These are phyloP conservation scores for Pygoscelis antarcticus DNA, from an alignment of 2,113 vertebrate species.

Conservation along the genomic window DNA sequence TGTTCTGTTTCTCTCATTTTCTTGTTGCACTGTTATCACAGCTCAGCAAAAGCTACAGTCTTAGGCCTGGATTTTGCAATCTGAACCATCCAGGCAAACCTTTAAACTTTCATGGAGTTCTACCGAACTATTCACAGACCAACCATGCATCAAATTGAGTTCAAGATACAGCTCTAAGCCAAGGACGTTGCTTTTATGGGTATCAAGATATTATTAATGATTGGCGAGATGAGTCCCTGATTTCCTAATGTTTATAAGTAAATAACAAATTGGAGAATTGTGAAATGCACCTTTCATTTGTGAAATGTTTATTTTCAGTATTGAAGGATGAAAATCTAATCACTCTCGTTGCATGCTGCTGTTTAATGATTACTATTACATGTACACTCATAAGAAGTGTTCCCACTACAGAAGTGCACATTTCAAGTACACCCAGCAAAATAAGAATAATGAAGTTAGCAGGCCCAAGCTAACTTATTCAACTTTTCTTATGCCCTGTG, in stretches of 20 bases:
- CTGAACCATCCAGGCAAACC: not conserved
- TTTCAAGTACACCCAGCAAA: not conserved
- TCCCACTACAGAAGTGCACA: not conserved
- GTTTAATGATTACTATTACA: not conserved
- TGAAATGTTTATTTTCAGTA: constrained; percentile 58
- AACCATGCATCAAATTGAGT: not conserved
- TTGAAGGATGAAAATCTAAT: not conserved
- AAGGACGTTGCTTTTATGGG: not conserved
- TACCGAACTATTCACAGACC: not conserved
- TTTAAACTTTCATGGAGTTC: not conserved
- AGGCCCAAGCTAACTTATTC: not conserved
- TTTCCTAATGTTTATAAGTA: constrained; percentile 47
- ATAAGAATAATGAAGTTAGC: not conserved
- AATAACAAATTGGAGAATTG: constrained; percentile 16
- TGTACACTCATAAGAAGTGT: not conserved
- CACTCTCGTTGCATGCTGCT: not conserved
- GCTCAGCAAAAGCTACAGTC: constrained; percentile 4
- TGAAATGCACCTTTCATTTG: constrained; percentile 32
- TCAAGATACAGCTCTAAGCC: not conserved
- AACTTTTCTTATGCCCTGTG: not conserved
- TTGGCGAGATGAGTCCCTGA: not conserved
- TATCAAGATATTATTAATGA: not conserved
- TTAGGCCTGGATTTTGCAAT: not conserved
- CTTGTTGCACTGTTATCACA: not conserved
- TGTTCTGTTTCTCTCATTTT: not conserved